phyloP scores from a whole-genome alignment of 2,113 vertebrate species.

The Diadophis punctatus region DNA sequence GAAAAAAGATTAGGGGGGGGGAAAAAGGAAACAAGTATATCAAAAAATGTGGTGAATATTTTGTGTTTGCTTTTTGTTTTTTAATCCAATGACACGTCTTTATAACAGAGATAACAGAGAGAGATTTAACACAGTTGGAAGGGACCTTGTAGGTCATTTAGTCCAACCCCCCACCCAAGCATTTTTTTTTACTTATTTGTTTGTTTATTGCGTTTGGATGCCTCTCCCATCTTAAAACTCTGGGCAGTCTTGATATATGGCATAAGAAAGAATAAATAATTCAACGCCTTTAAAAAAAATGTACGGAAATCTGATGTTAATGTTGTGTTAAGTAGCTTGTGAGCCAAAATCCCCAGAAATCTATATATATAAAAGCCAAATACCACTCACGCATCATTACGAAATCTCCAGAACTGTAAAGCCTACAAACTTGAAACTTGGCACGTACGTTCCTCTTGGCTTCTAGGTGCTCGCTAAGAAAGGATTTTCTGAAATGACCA shows the following conservation, averaged over 20 bases:
- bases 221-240: not conserved
- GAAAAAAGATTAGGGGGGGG: fast-evolving
- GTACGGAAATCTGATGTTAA: not conserved
- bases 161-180: too few relatives aligned
- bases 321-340: not conserved
- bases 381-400: too few relatives aligned
- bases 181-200: not conserved
- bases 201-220: not conserved
- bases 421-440: too few relatives aligned
- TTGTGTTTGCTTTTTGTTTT: not conserved
- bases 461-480: too few relatives aligned
- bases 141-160: too few relatives aligned
- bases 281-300: not conserved
- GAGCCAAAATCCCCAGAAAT: not conserved
- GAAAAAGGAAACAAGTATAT: not conserved
- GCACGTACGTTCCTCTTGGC: too few relatives aligned
- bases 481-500: too few relatives aligned
- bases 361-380: too few relatives aligned
- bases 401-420: too few relatives aligned
- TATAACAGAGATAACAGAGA: too few relatives aligned
- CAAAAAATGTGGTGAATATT: not conserved
- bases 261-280: not conserved
- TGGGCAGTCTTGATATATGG: not conserved
- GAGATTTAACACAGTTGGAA: too few relatives aligned
- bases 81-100: not conserved